A percentile compares a stretch with the other conserved stretches of the same genome.
Evolutionary conservation across 2,113 vertebrate species (phyloP).

Genomic region (Pholis gunnellus): DNA sequence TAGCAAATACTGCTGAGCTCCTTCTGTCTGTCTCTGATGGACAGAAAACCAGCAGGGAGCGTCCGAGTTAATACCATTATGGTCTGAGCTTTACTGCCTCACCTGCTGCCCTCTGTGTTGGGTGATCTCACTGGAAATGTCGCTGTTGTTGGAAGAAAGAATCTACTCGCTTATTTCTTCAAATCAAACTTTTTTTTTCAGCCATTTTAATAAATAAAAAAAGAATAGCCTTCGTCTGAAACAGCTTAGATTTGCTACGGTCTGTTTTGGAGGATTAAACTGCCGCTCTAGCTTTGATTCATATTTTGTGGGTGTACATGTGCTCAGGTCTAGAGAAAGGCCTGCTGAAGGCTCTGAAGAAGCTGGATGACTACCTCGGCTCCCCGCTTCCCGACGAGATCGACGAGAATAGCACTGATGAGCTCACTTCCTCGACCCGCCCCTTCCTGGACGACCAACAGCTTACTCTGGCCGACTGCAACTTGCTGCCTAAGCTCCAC

Average conservation of each 20-base stretch:
- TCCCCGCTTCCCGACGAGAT: slow-evolving; percentile 90
- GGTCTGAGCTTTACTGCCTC: slow-evolving; percentile 41
- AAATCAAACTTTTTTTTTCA: background rate
- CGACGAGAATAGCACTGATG: slow-evolving; percentile 90
- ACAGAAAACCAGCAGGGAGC: slow-evolving; percentile 48
- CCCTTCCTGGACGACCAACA: slow-evolving; percentile 90
- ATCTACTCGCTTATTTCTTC: background rate
- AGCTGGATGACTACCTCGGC: slow-evolving; percentile 88
- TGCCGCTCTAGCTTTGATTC: background rate
- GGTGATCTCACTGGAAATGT: background rate
- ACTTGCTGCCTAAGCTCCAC: slow-evolving; percentile 92
- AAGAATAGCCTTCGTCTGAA: background rate
- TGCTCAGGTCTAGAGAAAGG: slow-evolving; percentile 90
- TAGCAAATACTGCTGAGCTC: background rate
- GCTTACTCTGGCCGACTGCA: slow-evolving; percentile 92
- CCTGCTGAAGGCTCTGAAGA: slow-evolving; percentile 89
- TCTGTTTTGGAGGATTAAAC: background rate
- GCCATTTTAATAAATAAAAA: background rate
- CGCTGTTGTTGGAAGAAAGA: background rate
- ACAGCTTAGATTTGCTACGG: background rate
- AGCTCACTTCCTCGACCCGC: slow-evolving; percentile 87
- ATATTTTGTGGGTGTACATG: slow-evolving; percentile 11
- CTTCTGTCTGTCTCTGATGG: background rate
- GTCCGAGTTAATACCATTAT: slow-evolving; percentile 56
- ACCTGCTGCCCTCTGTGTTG: slow-evolving; percentile 17